Base-by-base conservation (phyloP, 1,140 invertebrate species). In the Idris sp. region DNA sequence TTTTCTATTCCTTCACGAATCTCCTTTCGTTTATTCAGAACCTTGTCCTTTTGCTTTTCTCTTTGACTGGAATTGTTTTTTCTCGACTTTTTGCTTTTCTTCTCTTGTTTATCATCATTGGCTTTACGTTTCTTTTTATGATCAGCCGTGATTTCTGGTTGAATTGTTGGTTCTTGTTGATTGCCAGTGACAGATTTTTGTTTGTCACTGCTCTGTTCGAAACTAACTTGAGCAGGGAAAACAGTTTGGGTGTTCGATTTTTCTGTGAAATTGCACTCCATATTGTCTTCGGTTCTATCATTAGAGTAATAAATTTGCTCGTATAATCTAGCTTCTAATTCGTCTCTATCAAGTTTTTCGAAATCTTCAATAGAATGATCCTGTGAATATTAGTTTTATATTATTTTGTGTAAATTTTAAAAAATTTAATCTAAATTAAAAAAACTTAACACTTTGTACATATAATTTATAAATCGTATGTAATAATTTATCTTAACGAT, bases 221-320 rank as follows among this genome's bases (percentile, higher is more conserved):
- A 22, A 22, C 19, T 22, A 6, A 22, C 19, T 22, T 22, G 19
- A 22, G 2, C 19, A 22, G 19, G 19, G 3, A 22, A 22, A 22
- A 6, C 2, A 22, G 19, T 4, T 22, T 22, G 19, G n/a, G n/a
- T n/a, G n/a, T n/a, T n/a, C n/a, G n/a, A n/a, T n/a, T n/a, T n/a
- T n/a, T n/a, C n/a, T 8, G 22, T 25, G 9, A 30, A 43, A 11
- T 31, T 14, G n/a, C 38, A 56, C 2, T 56, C 7, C 18, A 56
- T 43, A n/a, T 56, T 33, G 15, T 62, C 26, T 25, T 62, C 58
- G 0, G 44, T 31, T 22, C 41, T 19, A 5, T 31, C 35, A 19
- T 41, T 49, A 3, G 35, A 49, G 16, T 62, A 62, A 25, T 62
- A 62, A 10, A 62, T 25, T 33, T 51, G 6, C 43, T 49, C 58